phyloP scores from a whole-genome alignment of 2,888 invertebrate genomes.

The Cantharis nigra region DNA sequence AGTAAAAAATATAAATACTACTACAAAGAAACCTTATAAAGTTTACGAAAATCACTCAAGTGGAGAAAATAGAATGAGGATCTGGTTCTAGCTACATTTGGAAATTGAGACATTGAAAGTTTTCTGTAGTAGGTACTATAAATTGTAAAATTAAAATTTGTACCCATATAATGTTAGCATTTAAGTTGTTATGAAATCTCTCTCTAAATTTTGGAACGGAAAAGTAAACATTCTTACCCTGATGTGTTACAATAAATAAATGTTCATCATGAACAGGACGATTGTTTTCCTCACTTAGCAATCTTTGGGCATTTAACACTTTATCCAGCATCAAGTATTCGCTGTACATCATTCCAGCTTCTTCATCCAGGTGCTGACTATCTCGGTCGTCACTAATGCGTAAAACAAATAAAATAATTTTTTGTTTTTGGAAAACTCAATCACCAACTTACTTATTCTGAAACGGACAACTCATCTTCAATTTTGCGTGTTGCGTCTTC shows the following conservation, averaged over 20 bases:
- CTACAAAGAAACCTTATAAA: neutral
- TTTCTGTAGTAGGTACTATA: neutral
- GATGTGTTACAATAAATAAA: conserved; percentile 96
- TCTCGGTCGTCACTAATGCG: conserved; percentile 49
- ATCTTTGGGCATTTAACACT: conserved; percentile 77
- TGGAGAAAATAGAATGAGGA: neutral
- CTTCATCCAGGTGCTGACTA: conserved; percentile 66
- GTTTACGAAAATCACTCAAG: neutral
- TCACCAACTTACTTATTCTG: conserved; percentile 38
- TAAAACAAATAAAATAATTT: neutral
- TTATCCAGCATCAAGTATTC: conserved; percentile 92
- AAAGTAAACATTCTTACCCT: conserved; percentile 67
- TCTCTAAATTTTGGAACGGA: neutral
- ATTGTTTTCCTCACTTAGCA: conserved; percentile 75
- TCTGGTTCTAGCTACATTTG: neutral
- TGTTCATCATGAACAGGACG: conserved; percentile 93
- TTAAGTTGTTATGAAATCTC: neutral
- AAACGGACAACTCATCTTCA: conserved; percentile 46
- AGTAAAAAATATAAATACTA: neutral
- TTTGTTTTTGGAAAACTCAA: neutral
- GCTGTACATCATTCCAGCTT: conserved; percentile 84
- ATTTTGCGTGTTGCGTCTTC: conserved; percentile 35
- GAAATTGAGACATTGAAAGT: neutral
- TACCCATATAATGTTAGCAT: no score
- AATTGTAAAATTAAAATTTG: neutral